Base-by-base conservation (phyloP, 2,113 vertebrate genomes). In the Hydrolagus affinis region DNA sequence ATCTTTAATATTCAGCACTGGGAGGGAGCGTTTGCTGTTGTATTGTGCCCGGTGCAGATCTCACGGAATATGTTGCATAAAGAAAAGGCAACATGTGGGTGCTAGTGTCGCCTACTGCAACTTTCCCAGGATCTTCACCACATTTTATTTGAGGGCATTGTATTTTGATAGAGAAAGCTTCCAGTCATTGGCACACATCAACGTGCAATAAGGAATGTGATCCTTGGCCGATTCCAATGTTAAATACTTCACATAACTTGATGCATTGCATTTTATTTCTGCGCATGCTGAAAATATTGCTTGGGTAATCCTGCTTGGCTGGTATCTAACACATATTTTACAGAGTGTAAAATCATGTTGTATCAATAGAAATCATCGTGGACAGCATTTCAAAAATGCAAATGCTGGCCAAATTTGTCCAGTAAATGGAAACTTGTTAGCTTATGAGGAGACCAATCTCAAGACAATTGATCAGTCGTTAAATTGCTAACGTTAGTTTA, bases 101-200 rank as follows among this genome's bases (percentile, higher is more conserved):
- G 88, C 86, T 17, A 90, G 89, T 90, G 87, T 91, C 88, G 86
- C 91, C 92, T 89, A 90, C 91, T n/a, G 66, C 11, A 1, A 0
- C 3, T 88, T 92, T 93, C 92, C 90, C 93, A 92, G 89, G 89
- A 87, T 78, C 85, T 57, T 32, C 60, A 87, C 86, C 88, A 88
- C 75, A 83, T 75, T 83, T 30, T 66, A 66, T 83, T 83, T 21
- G 32, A 12, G 62, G 66, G 60, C 28, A 75, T 75, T 75, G 73
- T 75, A 56, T 21, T 25, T 86, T 10, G 11, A 1, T 56, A 1
- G 3, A 8, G 80, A 11, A 75, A 0, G 77, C 86, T 85, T 77
- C 56, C 70, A 88, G 86, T 0, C 19, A 88, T 10, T 0, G 23
- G 87, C 86, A 30, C 86, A 86, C 72, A 19, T 85, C 8, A 86